A percentile compares a stretch with the other conserved stretches of the same genome.
Conservation (phyloP, 2,113 vertebrate species). For the Proterorhinus semilunaris region DNA sequence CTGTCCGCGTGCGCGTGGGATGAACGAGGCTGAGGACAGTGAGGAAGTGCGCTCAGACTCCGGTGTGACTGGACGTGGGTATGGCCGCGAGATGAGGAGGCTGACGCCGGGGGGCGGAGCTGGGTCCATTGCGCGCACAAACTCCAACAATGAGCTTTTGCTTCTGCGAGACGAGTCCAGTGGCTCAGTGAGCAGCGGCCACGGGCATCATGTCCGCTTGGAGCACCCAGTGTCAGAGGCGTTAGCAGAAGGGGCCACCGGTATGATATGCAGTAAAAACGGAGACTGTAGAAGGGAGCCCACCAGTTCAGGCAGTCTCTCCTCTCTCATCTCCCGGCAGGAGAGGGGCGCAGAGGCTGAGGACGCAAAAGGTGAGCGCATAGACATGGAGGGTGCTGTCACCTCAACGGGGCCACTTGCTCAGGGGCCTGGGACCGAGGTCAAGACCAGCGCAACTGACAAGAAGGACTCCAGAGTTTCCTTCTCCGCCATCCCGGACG, state of each 20-base stretch:
- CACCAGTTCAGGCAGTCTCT: conserved; percentile 72
- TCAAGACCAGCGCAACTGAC: conserved; percentile 63
- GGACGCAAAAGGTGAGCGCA: conserved; percentile 47
- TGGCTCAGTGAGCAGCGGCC: conserved; percentile 35
- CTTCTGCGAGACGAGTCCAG: conserved; percentile 51
- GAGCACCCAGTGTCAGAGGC: conserved; percentile 39
- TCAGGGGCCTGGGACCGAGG: conserved; percentile 64
- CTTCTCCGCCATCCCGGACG: conserved; percentile 75
- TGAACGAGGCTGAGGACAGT: conserved; percentile 70
- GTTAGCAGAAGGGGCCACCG: conserved; percentile 52
- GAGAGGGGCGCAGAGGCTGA: conserved; percentile 70
- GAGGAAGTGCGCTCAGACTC: conserved; percentile 64
- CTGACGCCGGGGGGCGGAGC: conserved; percentile 74
- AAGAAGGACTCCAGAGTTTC: conserved; percentile 83
- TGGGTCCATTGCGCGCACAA: conserved; percentile 63
- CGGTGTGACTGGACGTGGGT: conserved; percentile 32
- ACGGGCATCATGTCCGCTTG: conserved; percentile 22
- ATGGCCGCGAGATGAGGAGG: conserved; percentile 62
- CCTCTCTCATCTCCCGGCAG: conserved; percentile 72
- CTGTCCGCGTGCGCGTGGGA: conserved; percentile 35
- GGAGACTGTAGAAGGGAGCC: conserved; percentile 80
- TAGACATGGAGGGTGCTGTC: conserved; percentile 70
- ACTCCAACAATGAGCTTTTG: conserved; percentile 69
- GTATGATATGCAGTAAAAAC: conserved; percentile 82
- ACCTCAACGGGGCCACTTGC: conserved; percentile 58